Conservation (phyloP, 2,797 vertebrate species). For the Caiman crocodilus region DNA sequence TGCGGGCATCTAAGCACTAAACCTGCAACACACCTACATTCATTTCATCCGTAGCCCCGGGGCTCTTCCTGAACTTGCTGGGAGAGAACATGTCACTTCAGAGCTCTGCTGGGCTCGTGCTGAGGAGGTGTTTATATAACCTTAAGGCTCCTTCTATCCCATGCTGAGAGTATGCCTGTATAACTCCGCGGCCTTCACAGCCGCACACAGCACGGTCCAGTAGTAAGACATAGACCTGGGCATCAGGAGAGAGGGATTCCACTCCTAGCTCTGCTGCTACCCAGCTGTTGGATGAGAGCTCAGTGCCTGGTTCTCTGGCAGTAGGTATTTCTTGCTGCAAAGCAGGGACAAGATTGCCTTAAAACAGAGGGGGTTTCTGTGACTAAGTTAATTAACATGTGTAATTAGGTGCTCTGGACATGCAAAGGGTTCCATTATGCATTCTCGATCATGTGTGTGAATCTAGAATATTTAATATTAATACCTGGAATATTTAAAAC, state of each 20-base stretch:
- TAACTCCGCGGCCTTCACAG: constrained; percentile 41
- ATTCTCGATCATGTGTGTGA: constrained; percentile 4
- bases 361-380: background rate
- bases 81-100: constrained; percentile 47
- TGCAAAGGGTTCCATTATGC: constrained; percentile 12
- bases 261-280: constrained; percentile 40
- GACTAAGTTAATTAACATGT: background rate
- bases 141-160: constrained; percentile 29
- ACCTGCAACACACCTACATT: constrained; percentile 8
- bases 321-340: constrained; percentile 21
- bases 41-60: constrained; percentile 19
- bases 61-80: background rate
- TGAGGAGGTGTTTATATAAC: constrained; percentile 66
- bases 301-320: background rate
- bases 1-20: constrained; percentile 10
- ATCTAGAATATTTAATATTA: constrained; percentile 8
- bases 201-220: constrained; percentile 14
- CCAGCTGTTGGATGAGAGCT: constrained; percentile 50
- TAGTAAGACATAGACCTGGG: background rate
- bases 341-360: constrained; percentile 2
- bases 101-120: constrained; percentile 40
- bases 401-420: background rate
- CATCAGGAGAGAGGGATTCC: background rate
- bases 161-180: constrained; percentile 46
- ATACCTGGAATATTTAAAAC: constrained; percentile 2